Base-by-base conservation (phyloP, 2,797 vertebrate genomes). In the Psittacula derbiana region DNA sequence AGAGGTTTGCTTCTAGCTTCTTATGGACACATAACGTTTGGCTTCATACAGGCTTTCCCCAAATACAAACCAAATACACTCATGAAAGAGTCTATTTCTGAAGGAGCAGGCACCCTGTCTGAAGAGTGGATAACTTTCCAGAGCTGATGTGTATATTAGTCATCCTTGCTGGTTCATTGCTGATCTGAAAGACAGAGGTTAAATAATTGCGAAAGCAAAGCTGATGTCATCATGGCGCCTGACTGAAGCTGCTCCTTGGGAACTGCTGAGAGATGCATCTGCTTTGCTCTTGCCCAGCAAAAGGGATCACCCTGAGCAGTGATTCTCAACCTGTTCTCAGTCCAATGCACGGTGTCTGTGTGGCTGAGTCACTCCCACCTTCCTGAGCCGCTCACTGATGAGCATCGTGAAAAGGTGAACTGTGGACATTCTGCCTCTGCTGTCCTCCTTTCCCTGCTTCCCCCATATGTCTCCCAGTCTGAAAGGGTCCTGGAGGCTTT, bases 171-270 rank as follows among this genome's bases (percentile, higher is more conserved):
- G 86, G n/a, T 74, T 95, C 93, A 66, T 19, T 69, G 85, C 91
- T 92, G 91, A 82, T 87, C 71, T 93, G 90, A 92, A 86, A 80
- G 95, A 86, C 93, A 93, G 94, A 92, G 92, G 94, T 95, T 94
- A 95, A 95, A 93, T 27, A 85, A 89, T 91, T 96, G 93, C 49
- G 1, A 95, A 95, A 96, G 88, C 74, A 53, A 58, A 62, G 93
- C 82, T 96, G 96, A 94, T 94, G 92, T 95, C 96, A 95, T 65
- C 86, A 41, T 11, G 90, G 96, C 5, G 58, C 88, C 90, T 85
- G 92, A 44, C 61, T 96, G 78, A 80, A 86, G 78, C 67, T 85
- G 83, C 57, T 76, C 2, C 74, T 83, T 87, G 90, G 74, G 82
- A 92, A 16, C 82, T 83, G 74, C 23, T 67, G 64, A 74, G 88